phyloP scores from a whole-genome alignment of 2,113 vertebrate species.

The Oryzias curvinotus region DNA sequence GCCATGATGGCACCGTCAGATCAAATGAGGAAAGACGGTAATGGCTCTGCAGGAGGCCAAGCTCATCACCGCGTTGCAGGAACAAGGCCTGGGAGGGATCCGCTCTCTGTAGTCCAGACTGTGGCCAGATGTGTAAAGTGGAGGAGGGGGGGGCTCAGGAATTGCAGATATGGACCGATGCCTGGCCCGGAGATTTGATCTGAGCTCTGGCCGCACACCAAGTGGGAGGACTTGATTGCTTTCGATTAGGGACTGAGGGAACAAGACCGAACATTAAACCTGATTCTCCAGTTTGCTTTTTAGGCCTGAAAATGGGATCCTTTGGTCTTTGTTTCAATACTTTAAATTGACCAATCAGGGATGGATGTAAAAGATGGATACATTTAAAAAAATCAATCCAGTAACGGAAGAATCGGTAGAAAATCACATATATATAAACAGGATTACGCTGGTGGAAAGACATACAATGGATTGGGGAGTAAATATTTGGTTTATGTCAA shows the following conservation, averaged over 20 bases:
- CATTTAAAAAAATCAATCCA: too few species aligned
- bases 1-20: slow-evolving; percentile 13
- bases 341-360: not conserved
- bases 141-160: slow-evolving; percentile 38
- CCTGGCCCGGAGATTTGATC: slow-evolving; percentile 48
- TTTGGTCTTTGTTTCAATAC: not conserved
- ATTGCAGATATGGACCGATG: slow-evolving; percentile 31
- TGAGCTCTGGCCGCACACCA: slow-evolving; percentile 36
- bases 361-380: too few species aligned
- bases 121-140: slow-evolving; percentile 31
- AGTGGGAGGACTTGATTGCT: slow-evolving; percentile 50
- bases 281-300: slow-evolving; percentile 22
- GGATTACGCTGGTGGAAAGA: too few species aligned
- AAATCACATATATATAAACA: too few species aligned
- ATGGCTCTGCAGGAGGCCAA: slow-evolving; percentile 30
- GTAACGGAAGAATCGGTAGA: too few species aligned
- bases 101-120: slow-evolving; percentile 23
- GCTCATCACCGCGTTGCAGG: slow-evolving; percentile 16
- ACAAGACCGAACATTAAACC: slow-evolving; percentile 43
- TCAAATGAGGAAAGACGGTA: slow-evolving; percentile 45
- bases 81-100: slow-evolving; percentile 22
- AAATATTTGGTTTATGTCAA: too few species aligned
- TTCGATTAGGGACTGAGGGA: slow-evolving; percentile 41
- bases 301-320: not conserved
- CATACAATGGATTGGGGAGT: too few species aligned